Evolutionary conservation across 2,888 invertebrate species (phyloP).

Genomic region (Tyria jacobaeae): DNA sequence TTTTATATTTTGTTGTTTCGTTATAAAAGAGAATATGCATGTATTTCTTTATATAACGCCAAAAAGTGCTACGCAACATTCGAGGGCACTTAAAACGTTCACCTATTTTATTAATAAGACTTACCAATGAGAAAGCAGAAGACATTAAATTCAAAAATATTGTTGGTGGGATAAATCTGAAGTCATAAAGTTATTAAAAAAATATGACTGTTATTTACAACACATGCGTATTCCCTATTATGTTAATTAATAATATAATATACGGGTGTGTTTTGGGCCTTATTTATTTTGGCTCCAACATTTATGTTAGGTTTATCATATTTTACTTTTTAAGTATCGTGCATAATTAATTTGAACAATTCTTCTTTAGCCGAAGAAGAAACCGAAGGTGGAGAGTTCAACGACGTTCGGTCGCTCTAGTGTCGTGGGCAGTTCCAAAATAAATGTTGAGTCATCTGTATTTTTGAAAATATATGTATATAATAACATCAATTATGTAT

Average conservation of each 20-base stretch:
- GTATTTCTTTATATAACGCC: no score
- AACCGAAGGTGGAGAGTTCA: constrained; percentile 70
- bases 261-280: constrained; percentile 4
- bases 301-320: constrained; percentile 8
- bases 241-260: background rate
- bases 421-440: constrained; percentile 68
- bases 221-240: background rate
- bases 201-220: background rate
- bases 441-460: constrained; percentile 79
- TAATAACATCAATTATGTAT: constrained; percentile 62
- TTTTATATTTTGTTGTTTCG: no score
- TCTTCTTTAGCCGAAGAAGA: constrained; percentile 80
- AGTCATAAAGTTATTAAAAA: no score
- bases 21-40: no score
- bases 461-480: constrained; percentile 55
- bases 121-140: no score
- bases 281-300: constrained; percentile 15
- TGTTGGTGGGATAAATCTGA: no score
- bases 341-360: constrained; percentile 50
- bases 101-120: no score
- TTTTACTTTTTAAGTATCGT: constrained; percentile 3
- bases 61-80: no score
- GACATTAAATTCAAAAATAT: no score
- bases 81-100: no score
- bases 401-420: constrained; percentile 58